These are phyloP conservation scores for Hybognathus amarus DNA, from an alignment of 2,797 vertebrate species.

Conservation along the genomic window DNA sequence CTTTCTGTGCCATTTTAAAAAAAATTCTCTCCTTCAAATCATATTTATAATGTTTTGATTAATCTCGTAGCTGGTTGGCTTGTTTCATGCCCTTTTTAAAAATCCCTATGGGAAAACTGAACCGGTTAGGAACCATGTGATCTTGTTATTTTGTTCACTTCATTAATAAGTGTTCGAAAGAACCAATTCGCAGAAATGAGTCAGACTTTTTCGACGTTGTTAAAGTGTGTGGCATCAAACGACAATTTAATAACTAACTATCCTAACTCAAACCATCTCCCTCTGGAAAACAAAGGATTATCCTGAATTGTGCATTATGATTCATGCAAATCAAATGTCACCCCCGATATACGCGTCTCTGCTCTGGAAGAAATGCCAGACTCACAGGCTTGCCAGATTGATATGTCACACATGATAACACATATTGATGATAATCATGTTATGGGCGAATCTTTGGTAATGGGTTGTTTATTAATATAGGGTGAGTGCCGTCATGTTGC, in stretches of 20 bases:
- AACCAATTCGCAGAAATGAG: not conserved
- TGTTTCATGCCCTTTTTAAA: not conserved
- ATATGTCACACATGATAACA: not conserved
- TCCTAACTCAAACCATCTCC: not conserved
- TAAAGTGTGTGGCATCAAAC: not conserved
- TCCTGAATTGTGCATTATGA: not conserved
- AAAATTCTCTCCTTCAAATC: not conserved
- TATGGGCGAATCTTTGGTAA: not conserved
- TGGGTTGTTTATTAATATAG: not conserved
- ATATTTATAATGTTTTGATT: not conserved
- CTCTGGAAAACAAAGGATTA: not conserved
- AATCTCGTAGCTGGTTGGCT: not conserved
- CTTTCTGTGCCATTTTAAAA: not conserved
- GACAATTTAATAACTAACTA: not conserved
- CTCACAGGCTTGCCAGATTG: not conserved
- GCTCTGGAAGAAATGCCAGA: not conserved
- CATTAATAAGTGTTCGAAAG: not conserved
- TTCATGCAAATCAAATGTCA: not conserved
- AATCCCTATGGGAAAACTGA: not conserved
- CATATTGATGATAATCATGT: not conserved
- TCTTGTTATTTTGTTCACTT: not conserved
- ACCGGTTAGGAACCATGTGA: not conserved
- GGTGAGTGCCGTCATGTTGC: not conserved
- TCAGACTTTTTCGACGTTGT: not conserved
- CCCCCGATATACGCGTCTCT: not conserved